Conservation (phyloP, 2,113 vertebrate species). For the Candoia aspera region DNA sequence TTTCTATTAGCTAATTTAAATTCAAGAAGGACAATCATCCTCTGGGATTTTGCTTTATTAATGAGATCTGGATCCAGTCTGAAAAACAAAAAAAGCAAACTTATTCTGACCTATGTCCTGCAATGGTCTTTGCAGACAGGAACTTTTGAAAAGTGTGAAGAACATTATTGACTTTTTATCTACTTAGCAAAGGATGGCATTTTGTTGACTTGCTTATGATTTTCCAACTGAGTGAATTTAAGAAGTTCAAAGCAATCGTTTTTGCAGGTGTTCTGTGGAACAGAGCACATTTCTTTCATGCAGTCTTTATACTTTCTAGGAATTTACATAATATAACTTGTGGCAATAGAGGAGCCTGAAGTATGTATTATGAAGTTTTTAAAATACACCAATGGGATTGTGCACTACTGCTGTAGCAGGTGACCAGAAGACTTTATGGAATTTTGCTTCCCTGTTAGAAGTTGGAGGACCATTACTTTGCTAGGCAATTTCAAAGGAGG, state of each 20-base stretch:
- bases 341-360: background rate
- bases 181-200: constrained; percentile 44
- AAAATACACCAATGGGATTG: background rate
- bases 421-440: background rate
- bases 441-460: too few relatives aligned
- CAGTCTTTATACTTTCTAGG: constrained; percentile 17
- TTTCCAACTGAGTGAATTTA: constrained; percentile 57
- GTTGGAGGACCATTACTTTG: background rate
- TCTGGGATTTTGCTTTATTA: constrained; percentile 20
- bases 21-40: constrained; percentile 32
- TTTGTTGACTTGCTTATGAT: constrained; percentile 50
- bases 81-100: constrained; percentile 16
- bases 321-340: constrained; percentile 23
- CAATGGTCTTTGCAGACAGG: constrained; percentile 45
- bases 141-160: constrained; percentile 42
- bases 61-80: background rate
- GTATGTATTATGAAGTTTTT: background rate
- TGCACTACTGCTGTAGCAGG: background rate
- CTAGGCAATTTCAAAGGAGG: background rate
- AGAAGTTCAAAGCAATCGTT: background rate
- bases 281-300: constrained; percentile 34
- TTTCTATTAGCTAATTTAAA: constrained; percentile 38
- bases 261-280: constrained; percentile 8
- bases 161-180: constrained; percentile 45
- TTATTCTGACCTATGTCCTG: constrained; percentile 31